Percentiles rank a stretch among this genome's conserved stretches.
phyloP scores from a whole-genome alignment of 2,113 vertebrate genomes.

The Himantopus leucocephalus region DNA sequence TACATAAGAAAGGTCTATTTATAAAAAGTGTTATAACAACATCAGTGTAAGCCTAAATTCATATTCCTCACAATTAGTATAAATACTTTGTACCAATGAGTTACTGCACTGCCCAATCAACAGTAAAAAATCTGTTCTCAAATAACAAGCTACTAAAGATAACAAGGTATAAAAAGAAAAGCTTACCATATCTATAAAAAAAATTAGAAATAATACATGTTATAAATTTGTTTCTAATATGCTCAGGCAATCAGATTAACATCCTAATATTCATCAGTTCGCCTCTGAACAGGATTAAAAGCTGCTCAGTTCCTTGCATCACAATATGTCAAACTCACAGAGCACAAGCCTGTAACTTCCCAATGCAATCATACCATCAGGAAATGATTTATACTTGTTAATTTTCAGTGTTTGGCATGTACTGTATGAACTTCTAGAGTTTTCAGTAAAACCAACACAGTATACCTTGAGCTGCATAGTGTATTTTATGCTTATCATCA shows the following conservation, averaged over 20 bases:
- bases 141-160: background rate
- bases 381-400: background rate
- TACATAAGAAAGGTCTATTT: background rate
- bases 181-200: background rate
- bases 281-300: background rate
- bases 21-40: background rate
- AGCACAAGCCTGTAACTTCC: background rate
- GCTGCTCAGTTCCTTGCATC: background rate
- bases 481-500: background rate
- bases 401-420: background rate
- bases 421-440: background rate
- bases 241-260: background rate
- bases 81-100: background rate
- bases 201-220: background rate
- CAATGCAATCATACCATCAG: background rate
- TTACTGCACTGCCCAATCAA: background rate
- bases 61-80: background rate
- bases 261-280: background rate
- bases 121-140: background rate
- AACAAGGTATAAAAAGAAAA: background rate
- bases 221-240: background rate
- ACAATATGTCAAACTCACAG: background rate
- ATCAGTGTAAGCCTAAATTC: background rate
- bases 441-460: background rate
- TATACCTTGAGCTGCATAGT: rapidly evolving